phyloP scores from a whole-genome alignment of 2,888 invertebrate genomes.

The Leptothorax acervorum region DNA sequence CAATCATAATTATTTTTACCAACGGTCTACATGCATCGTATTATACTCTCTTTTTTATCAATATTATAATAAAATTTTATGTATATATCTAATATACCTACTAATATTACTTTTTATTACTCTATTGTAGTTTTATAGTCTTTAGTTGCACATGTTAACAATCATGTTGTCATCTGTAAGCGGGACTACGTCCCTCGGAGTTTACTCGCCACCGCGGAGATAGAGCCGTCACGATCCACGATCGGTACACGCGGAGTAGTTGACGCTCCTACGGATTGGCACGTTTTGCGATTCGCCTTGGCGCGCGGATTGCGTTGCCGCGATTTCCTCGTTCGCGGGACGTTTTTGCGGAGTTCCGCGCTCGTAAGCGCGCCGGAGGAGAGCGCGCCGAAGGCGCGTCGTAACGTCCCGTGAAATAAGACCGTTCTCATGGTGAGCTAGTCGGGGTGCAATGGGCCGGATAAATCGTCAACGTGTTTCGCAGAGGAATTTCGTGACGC shows the following conservation, averaged over 20 bases:
- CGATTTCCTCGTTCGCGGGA: slow-evolving; percentile 44
- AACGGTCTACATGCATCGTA: not conserved
- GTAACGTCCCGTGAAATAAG: slow-evolving; percentile 71
- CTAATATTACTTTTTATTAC: not conserved
- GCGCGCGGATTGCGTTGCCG: slow-evolving; percentile 45
- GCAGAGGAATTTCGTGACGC: slow-evolving; percentile 83
- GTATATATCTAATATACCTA: not conserved
- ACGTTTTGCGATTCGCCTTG: slow-evolving; percentile 60
- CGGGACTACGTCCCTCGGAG: slow-evolving; percentile 16
- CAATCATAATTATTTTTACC: not conserved
- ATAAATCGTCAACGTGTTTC: slow-evolving; percentile 84
- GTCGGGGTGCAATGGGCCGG: slow-evolving; percentile 79
- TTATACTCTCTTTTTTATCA: not conserved
- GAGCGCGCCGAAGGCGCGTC: slow-evolving; percentile 62
- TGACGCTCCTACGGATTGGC: slow-evolving; percentile 38
- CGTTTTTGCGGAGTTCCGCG: slow-evolving; percentile 40
- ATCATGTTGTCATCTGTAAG: not conserved
- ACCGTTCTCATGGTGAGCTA: slow-evolving; percentile 73
- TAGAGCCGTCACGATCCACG: slow-evolving; percentile 55
- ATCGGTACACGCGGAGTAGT: slow-evolving; percentile 26
- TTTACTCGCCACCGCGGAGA: slow-evolving; percentile 26
- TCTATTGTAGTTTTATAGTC: not conserved
- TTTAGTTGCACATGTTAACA: not conserved
- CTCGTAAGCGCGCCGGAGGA: slow-evolving; percentile 50
- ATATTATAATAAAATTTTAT: not conserved